Conservation (phyloP, 2,888 invertebrate genomes). For the Spisula solida region DNA sequence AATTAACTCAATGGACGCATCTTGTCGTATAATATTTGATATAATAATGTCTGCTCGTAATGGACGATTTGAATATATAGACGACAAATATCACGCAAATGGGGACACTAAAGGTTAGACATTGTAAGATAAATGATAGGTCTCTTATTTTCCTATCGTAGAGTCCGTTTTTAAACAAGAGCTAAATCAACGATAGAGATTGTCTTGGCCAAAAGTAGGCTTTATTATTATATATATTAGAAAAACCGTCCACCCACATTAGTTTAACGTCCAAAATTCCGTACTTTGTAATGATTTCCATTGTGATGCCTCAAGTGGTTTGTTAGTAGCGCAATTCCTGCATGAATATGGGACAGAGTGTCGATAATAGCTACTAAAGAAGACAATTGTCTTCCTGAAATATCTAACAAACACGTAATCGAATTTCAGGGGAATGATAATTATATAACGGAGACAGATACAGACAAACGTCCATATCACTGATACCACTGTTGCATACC, state of each 20-base stretch:
- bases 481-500: no score
- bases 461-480: no score
- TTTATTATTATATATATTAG: background rate
- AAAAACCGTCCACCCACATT: background rate
- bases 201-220: background rate
- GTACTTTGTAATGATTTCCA: background rate
- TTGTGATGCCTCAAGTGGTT: background rate
- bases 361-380: background rate
- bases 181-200: background rate
- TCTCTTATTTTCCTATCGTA: background rate
- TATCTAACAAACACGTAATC: no score
- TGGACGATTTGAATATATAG: background rate
- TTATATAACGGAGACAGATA: no score
- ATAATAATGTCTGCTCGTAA: background rate
- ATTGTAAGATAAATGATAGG: background rate
- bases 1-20: background rate
- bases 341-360: background rate
- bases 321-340: background rate
- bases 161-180: background rate
- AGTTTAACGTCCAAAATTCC: background rate
- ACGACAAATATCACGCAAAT: background rate
- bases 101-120: background rate
- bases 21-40: background rate
- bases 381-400: no score
- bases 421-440: no score